Evolutionary conservation across 2,888 invertebrate genomes (phyloP), one percentile per base, ranked within the genome.

Genomic region (Anticlea derivata): DNA sequence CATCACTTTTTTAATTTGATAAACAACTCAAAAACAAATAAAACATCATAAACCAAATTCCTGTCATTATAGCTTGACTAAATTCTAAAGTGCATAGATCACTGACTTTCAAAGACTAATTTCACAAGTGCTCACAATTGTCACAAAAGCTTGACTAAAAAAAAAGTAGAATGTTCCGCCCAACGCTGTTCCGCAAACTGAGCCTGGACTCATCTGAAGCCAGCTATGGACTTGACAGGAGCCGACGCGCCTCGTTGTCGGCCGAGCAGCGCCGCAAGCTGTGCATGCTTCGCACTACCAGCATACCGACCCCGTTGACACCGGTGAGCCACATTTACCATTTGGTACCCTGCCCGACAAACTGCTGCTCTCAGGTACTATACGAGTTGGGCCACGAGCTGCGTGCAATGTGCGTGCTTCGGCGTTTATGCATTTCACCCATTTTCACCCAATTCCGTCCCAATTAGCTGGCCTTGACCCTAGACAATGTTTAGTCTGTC

Each of bases 271-370:
- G 86, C 10, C 73, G 89, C 20, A 81, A 80, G 73, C 77, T 90
- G 70, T 82, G 78, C 71, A 64, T 89, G 80, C 79, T 89, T 34
- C 64, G 89, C 57, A 73, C 85, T 1, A 51, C 81, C 46, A 88
- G 87, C 78, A 83, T 84, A 64, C 83, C 86, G 1, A 57, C 78
- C 24, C 81, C 86, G 65, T 75, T 86, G 80, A 80, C 81, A 45
- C 86, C 89, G 86, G 91, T 91, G 89, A 90, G 91, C 87, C 86
- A 91, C 86, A 90, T 91, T 86, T 91, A 88, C 91, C 91, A 90
- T 84, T 81, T 84, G 86, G 89, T 90, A 75, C 83, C 82, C 83
- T 91, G 91, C 83, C 91, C 91, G 66, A 85, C 88, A 83, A 80
- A 86, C 70, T 91, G 91, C 86, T 91, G 91, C 78, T 70, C 78